Evolutionary conservation across 2,888 invertebrate genomes (phyloP).

Genomic region (Helleia helle): DNA sequence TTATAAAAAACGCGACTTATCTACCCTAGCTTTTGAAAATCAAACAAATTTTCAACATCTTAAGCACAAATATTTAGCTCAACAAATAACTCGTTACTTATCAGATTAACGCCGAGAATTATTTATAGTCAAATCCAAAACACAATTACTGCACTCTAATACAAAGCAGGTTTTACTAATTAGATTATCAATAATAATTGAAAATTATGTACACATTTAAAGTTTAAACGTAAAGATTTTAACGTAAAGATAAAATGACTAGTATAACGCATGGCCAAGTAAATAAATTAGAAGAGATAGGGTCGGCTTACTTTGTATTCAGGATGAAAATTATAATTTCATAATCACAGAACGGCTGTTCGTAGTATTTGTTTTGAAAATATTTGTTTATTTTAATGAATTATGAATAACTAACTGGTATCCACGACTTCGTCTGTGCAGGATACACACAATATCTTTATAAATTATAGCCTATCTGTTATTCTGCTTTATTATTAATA

Average conservation of each 20-base stretch:
- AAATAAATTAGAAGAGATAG: conserved; percentile 8
- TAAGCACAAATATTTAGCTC: not conserved
- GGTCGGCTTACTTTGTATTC: not conserved
- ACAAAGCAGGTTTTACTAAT: conserved; percentile 11
- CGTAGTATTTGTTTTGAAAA: no score
- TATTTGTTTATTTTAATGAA: no score
- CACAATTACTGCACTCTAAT: conserved; percentile 7
- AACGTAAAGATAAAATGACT: not conserved
- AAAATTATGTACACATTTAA: not conserved
- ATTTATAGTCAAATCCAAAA: conserved; percentile 10
- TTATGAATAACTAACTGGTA: no score
- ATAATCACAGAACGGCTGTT: no score
- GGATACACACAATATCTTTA: no score
- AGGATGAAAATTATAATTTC: conserved; percentile 1
- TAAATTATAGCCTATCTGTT: no score
- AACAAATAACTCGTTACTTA: not conserved
- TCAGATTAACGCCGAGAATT: conserved; percentile 10
- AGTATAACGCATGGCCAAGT: conserved; percentile 2
- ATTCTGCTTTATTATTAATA: no score
- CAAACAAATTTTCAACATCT: not conserved
- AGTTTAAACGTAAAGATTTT: not conserved
- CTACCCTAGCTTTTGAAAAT: not conserved
- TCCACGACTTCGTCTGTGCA: no score
- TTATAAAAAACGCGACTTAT: not conserved
- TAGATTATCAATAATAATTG: not conserved